Base-by-base conservation (phyloP, 2,113 vertebrate species). In the Podarcis cretensis region DNA sequence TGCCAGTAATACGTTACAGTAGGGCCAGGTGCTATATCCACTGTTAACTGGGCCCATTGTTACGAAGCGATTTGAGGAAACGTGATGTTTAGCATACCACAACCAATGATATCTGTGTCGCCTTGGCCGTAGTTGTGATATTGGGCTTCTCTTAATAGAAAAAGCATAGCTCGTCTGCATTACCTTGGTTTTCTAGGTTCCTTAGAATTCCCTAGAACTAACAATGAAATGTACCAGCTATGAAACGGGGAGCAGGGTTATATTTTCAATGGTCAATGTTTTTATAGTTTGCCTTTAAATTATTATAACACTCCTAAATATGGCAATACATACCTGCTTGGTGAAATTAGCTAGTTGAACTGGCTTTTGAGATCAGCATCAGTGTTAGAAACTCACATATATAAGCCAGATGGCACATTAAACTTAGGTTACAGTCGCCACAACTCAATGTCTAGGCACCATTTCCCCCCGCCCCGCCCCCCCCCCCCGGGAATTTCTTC, bases 161-260 rank as follows among this genome's bases (percentile, higher is more conserved):
- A n/a, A 23, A 27, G 59, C 23, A 73, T 63, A 40, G n/a, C 8
- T 76, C 6, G 9, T 9, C 48, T 32, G 9, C n/a, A 32, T 63
- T 63, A 7, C 23, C 2, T 87, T 96, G 93, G 89, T 94, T 92
- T 83, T 59, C 59, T 89, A 27, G 32, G 87, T 91, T 93, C 91
- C 91, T 94, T 92, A 92, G 88, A 90, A 90, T 94, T 94, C 88
- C 86, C 89, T 86, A 25, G 86, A 91, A 89, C 66, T 84, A 89
- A 81, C 90, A 89, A 91, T 81, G 37, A 75, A 32, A 23, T 21
- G 71, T 27, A 71, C 13, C 40, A 48, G 30, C 48, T 59, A 59
- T 48, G 43, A 80, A 59, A n/a, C 1, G 30, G 30, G 30, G 13
- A 27, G 16, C 69, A 80, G 79, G 32, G 25, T 69, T 30, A 12